phyloP scores from a whole-genome alignment of 35 echinoderm and acorn worm genomes.

The Ophiothrix spiculata region DNA sequence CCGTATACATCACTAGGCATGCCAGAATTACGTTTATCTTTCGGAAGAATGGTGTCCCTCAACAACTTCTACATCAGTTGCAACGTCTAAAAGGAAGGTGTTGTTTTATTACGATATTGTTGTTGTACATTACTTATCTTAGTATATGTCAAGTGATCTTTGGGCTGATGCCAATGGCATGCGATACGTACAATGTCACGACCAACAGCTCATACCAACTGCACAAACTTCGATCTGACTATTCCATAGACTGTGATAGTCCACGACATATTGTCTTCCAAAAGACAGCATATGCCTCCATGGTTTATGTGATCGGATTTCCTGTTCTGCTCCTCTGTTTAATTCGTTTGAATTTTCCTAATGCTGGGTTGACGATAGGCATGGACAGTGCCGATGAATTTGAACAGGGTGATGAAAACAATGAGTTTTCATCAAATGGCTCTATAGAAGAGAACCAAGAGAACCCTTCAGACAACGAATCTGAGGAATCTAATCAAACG shows the following conservation, averaged over 20 bases:
- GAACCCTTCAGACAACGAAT: no score
- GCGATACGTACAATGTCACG: conserved; percentile 1
- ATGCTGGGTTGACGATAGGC: no score
- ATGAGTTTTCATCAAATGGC: no score
- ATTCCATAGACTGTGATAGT: conserved; percentile 6
- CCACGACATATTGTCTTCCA: neutral
- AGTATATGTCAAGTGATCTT: conserved; percentile 15
- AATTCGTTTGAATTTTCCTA: no score
- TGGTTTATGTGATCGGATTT: conserved; percentile 15
- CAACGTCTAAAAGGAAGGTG: neutral
- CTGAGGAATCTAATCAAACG: no score
- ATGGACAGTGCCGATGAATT: no score
- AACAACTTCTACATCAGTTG: neutral
- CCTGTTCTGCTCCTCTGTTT: conserved; percentile 2
- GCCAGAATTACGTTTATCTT: no score
- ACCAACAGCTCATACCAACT: neutral
- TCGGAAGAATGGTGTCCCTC: neutral
- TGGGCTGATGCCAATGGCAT: conserved; percentile 13
- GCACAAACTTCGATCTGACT: conserved; percentile 21
- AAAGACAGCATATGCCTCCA: neutral
- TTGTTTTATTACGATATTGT: conserved; percentile 2
- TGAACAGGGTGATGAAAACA: no score
- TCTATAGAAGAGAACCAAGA: no score
- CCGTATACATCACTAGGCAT: no score
- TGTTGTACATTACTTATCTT: conserved; percentile 31